phyloP scores from a whole-genome alignment of 2,888 invertebrate genomes.

The Anorthoa munda region DNA sequence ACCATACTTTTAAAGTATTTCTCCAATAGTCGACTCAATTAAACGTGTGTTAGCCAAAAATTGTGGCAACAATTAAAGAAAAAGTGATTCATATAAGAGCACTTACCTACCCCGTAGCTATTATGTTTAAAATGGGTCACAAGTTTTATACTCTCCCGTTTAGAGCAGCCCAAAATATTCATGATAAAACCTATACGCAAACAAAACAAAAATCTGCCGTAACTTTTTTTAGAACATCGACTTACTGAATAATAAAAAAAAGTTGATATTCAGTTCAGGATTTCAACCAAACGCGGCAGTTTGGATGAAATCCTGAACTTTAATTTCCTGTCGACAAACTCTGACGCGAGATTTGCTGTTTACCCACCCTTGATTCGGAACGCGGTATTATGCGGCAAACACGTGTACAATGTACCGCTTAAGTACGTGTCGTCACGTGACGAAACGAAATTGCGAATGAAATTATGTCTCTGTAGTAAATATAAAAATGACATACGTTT shows the following conservation, averaged over 20 bases:
- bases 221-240: not conserved
- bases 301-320: conserved; percentile 71
- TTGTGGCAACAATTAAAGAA: not conserved
- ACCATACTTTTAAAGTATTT: not conserved
- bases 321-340: conserved; percentile 73
- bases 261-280: conserved; percentile 57
- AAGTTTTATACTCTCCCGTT: too few species aligned
- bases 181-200: conserved; percentile 14
- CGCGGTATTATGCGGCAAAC: conserved; percentile 22
- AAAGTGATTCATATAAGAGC: not conserved
- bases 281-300: too few species aligned
- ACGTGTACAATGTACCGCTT: conserved; percentile 23
- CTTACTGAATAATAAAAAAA: conserved; percentile 56
- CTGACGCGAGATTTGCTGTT: conserved; percentile 59
- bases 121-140: too few species aligned
- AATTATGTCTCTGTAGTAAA: conserved; percentile 29
- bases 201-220: conserved; percentile 2
- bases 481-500: conserved; percentile 7
- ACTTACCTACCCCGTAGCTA: not conserved
- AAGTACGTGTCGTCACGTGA: conserved; percentile 17
- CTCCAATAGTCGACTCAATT: not conserved
- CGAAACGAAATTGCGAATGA: conserved; percentile 36
- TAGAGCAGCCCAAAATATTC: too few species aligned
- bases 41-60: not conserved
- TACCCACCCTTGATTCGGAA: conserved; percentile 26